Percentiles rank a stretch among this genome's conserved stretches.
Conservation (phyloP, 2,113 vertebrate species). For the Dicaeum eximium region DNA sequence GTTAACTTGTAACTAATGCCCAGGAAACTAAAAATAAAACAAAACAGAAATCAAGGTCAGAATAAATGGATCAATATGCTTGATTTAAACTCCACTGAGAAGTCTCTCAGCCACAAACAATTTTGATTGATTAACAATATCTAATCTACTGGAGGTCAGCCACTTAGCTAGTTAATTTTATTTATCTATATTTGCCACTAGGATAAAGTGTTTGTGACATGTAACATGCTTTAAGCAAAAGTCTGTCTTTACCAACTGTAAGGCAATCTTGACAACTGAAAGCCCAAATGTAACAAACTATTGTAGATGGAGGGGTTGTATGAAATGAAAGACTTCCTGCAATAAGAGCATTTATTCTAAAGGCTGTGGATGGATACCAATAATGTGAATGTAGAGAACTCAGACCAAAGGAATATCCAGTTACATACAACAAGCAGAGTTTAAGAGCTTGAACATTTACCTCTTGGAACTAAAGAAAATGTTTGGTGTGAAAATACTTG, state of each 20-base stretch:
- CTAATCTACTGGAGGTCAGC: not conserved
- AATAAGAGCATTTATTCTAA: not conserved
- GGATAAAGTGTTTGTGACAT: not conserved
- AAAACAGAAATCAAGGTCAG: not conserved
- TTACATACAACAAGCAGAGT: not conserved
- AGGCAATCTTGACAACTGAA: not conserved
- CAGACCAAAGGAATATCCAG: not conserved
- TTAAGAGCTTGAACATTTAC: not conserved
- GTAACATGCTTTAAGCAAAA: not conserved
- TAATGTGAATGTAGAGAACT: not conserved
- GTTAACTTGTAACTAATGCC: constrained; percentile 58
- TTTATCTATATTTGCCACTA: not conserved
- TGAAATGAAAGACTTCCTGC: rapidly evolving
- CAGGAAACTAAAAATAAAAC: constrained; percentile 1
- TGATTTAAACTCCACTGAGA: not conserved
- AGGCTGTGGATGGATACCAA: not conserved
- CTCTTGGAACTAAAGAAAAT: not conserved
- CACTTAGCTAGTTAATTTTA: not conserved
- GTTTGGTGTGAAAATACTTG: not conserved
- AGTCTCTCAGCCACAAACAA: not conserved
- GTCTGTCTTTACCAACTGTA: not conserved
- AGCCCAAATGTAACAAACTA: not conserved
- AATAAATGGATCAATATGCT: not conserved
- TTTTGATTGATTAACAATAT: not conserved
- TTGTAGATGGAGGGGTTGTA: not conserved